These are phyloP conservation scores for Corella eumyota DNA, from an alignment of 23 tunicate species.

Conservation along the genomic window DNA sequence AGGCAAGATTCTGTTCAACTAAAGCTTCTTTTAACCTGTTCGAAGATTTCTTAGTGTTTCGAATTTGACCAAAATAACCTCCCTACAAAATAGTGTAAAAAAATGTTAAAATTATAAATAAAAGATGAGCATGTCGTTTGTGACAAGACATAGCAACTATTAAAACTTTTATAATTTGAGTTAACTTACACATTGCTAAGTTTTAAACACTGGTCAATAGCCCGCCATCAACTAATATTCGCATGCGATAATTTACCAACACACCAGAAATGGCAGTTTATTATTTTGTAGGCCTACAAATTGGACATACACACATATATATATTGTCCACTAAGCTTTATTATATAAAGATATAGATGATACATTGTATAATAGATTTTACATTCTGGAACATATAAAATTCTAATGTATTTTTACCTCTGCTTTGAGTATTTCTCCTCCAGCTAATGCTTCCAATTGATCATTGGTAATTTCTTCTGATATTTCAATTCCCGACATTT, in stretches of 20 bases:
- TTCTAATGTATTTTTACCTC: constrained; percentile 30
- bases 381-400: background rate
- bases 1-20: constrained; percentile 71
- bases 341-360: too few species aligned
- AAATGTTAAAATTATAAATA: background rate
- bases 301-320: too few species aligned
- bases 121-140: too few species aligned
- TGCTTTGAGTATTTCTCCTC: constrained; percentile 91
- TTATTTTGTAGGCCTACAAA: too few species aligned
- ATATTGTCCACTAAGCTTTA: too few species aligned
- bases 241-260: too few species aligned
- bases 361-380: background rate
- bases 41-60: constrained; percentile 94
- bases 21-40: constrained; percentile 75
- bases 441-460: constrained; percentile 85
- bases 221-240: too few species aligned
- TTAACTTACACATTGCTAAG: too few species aligned
- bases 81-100: constrained; percentile 32
- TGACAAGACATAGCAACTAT: too few species aligned
- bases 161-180: too few species aligned
- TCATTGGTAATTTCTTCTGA: constrained; percentile 94
- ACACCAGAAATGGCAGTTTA: too few species aligned
- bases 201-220: too few species aligned
- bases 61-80: constrained; percentile 97
- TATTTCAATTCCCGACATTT: constrained; percentile 97